A percentile compares a stretch with the other conserved stretches of the same genome.
phyloP scores from a whole-genome alignment of 2,797 vertebrate species.

The Peromyscus attwateri region DNA sequence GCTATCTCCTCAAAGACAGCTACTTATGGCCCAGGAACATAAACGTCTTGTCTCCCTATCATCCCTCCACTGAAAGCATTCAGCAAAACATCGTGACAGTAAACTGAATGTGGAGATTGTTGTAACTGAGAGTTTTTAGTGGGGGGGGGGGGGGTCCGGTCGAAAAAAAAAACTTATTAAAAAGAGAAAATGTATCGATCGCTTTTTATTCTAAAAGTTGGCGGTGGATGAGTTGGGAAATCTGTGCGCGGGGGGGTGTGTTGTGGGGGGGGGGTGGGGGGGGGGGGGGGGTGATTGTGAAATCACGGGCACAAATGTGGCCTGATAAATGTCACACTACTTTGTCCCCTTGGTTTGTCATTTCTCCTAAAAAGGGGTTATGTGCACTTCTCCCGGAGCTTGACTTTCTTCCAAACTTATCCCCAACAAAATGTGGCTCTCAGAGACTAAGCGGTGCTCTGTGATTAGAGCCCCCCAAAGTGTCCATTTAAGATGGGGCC shows the following conservation, averaged over 20 bases:
- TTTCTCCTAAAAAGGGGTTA: background rate
- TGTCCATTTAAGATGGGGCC: background rate
- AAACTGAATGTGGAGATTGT: background rate
- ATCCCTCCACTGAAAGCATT: background rate
- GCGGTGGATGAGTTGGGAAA: background rate
- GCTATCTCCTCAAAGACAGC: conserved; percentile 31
- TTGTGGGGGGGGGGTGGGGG: too few relatives aligned
- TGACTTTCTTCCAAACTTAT: background rate
- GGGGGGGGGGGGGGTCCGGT: background rate
- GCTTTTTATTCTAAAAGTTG: background rate
- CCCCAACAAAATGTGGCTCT: background rate
- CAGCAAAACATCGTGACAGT: conserved; percentile 48
- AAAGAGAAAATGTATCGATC: background rate
- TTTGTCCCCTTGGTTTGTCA: background rate
- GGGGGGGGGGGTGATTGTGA: rapidly evolving
- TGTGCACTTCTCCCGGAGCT: background rate
- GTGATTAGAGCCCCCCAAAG: background rate
- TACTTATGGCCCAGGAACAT: background rate
- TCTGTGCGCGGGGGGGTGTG: background rate
- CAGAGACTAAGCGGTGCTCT: background rate
- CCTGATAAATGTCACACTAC: background rate
- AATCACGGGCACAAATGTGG: background rate
- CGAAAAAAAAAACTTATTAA: conserved; percentile 19
- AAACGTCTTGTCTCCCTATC: background rate
- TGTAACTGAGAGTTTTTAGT: background rate